These are phyloP conservation scores for Trematomus bernacchii DNA, from an alignment of 2,797 vertebrate genomes.

Conservation along the genomic window DNA sequence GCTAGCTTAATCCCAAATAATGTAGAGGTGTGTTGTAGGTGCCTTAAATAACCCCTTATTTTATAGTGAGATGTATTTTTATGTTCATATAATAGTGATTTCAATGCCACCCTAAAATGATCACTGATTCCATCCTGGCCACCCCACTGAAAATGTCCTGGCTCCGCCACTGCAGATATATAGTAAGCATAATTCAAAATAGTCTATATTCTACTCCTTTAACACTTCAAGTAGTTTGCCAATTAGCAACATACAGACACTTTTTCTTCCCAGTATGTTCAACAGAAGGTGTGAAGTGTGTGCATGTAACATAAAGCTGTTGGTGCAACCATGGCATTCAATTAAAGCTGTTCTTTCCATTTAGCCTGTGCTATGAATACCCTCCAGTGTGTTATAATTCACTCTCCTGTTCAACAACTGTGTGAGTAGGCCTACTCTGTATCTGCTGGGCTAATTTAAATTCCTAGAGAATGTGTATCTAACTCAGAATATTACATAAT, in stretches of 20 bases:
- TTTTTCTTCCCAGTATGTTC: conserved; percentile 32
- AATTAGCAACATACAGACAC: conserved; percentile 2
- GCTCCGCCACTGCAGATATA: too few species aligned
- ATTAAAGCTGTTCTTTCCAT: conserved; percentile 54
- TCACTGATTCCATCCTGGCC: too few species aligned
- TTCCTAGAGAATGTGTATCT: accelerated
- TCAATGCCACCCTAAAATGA: too few species aligned
- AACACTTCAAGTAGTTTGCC: conserved; percentile 11
- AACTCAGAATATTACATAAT: not conserved
- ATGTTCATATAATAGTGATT: too few species aligned
- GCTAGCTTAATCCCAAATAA: too few species aligned
- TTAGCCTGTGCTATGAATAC: conserved; percentile 30
- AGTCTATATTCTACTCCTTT: not conserved
- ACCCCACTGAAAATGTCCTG: too few species aligned
- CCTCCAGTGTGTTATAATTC: not conserved
- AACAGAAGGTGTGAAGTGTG: conserved; percentile 64
- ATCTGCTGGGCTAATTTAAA: not conserved
- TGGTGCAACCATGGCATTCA: conserved; percentile 56
- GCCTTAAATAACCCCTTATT: too few species aligned
- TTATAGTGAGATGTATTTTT: too few species aligned
- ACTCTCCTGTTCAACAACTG: not conserved
- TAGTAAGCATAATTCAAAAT: not conserved
- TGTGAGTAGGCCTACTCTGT: too few species aligned
- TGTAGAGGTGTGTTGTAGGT: too few species aligned
- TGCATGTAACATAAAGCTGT: conserved; percentile 19